These are phyloP conservation scores for Drosophila sturtevanti DNA, from an alignment of 1,140 invertebrate species.

Conservation along the genomic window DNA sequence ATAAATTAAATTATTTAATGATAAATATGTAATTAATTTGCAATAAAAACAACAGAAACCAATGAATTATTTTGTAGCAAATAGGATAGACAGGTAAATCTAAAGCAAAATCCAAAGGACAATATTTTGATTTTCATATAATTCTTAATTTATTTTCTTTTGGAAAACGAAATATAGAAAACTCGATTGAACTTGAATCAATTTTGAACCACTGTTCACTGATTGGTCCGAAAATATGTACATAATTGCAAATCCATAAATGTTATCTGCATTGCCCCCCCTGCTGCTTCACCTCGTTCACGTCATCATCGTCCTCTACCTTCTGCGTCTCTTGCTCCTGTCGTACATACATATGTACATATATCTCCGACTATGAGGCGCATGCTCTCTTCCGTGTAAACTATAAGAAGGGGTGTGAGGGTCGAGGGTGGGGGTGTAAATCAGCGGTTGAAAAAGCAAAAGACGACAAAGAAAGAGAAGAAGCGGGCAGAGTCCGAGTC, in stretches of 20 bases:
- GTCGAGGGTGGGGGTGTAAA: no score
- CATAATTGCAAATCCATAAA: slow-evolving; percentile 67
- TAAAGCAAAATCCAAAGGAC: no score
- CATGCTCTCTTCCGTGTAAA: slow-evolving; percentile 5
- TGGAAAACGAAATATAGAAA: background rate
- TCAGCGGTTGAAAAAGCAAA: background rate
- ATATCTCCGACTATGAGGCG: slow-evolving; percentile 1
- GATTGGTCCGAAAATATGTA: slow-evolving; percentile 60
- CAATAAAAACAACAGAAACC: no score
- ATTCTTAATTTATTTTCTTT: background rate
- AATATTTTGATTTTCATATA: no score
- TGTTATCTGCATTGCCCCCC: slow-evolving; percentile 53
- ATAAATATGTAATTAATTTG: no score
- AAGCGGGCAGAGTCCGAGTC: slow-evolving; percentile 10
- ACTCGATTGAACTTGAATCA: background rate
- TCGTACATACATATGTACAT: no score
- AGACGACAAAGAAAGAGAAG: slow-evolving; percentile 14
- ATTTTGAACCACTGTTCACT: slow-evolving; percentile 46
- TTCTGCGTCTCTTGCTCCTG: background rate
- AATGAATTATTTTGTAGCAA: no score
- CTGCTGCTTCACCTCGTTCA: background rate
- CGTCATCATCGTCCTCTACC: background rate
- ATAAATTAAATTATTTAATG: no score
- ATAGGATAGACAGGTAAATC: no score
- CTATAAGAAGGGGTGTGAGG: background rate